Evolutionary conservation across 2,113 vertebrate genomes (phyloP), one percentile per base, ranked within the genome.

Genomic region (Periophthalmodon schlosseri): DNA sequence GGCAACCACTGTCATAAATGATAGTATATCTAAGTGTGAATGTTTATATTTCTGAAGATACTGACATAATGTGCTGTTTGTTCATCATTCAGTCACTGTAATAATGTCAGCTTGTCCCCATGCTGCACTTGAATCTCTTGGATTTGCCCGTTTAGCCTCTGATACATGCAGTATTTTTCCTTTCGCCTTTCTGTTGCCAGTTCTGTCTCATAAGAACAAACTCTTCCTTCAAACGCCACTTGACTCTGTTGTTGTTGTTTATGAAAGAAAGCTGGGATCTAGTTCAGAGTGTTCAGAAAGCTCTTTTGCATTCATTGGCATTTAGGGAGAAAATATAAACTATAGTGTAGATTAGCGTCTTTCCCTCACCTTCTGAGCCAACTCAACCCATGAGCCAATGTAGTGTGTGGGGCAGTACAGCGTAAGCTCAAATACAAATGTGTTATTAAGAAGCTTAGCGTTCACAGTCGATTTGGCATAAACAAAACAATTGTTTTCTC

Each of bases 241-340:
- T 84, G 79, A 89, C 79, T 85, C 80, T 89, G 84, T 91, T 87
- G 84, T 90, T 89, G 90, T 87, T 90, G 90, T 88, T 90, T 88
- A 87, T 89, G 79, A 86, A 79, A 84, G 84, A 89, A 86, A 84
- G 80, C 83, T 77, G 76, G 74, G 84, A 85, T 90, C 86, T 89
- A 82, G 84, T 87, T 90, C 79, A 85, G 80, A 28, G 23, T 28
- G 23, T 15, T 3, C 23, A 13, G 56, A 12, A 28, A 28, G 14
- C 10, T 44, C 39, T 44, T 15, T 60, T 28, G 57, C 14, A 28
- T 89, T 88, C 83, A 79, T 84, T 83, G 81, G 86, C 79, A 85
- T 91, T 92, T 90, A 87, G 76, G 87, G 90, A 81, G 89, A 88
- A 88, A 90, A 85, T 79, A 73, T 72, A 71, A 84, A 83, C 86